A percentile compares a stretch with the other conserved stretches of the same genome.
phyloP scores from a whole-genome alignment of 2,113 vertebrate genomes.

The Aptenodytes forsteri region DNA sequence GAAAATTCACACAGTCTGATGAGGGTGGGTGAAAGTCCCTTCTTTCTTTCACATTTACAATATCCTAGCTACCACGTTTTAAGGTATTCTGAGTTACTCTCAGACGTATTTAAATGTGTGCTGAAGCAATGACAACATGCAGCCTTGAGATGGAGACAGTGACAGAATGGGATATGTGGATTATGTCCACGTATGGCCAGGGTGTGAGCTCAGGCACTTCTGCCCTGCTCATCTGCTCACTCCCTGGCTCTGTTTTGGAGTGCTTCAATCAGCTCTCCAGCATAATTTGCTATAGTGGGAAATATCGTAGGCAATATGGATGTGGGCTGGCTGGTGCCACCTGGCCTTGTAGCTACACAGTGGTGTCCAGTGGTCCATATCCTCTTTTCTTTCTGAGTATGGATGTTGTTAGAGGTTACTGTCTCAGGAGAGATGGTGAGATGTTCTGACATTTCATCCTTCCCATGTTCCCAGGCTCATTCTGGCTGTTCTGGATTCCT shows the following conservation, averaged over 20 bases:
- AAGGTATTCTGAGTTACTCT: not conserved
- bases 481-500: not conserved
- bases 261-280: not conserved
- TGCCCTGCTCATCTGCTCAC: not conserved
- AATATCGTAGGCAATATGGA: not conserved
- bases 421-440: not conserved
- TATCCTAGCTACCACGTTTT: not conserved
- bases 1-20: not conserved
- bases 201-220: not conserved
- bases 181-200: accelerated
- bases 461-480: not conserved
- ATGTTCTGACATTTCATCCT: accelerated
- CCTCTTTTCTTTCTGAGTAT: not conserved
- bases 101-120: not conserved
- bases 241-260: not conserved
- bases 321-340: not conserved
- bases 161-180: not conserved
- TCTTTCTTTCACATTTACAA: not conserved
- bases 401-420: not conserved
- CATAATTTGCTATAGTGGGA: not conserved
- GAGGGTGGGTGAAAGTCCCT: not conserved
- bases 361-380: not conserved
- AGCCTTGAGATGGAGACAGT: not conserved
- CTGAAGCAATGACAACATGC: not conserved
- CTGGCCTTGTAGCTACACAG: not conserved